Percentiles rank a stretch among this genome's conserved stretches.
These are phyloP conservation scores for Takifugu ocellatus DNA, from an alignment of 2,797 vertebrate genomes.

Conservation along the genomic window DNA sequence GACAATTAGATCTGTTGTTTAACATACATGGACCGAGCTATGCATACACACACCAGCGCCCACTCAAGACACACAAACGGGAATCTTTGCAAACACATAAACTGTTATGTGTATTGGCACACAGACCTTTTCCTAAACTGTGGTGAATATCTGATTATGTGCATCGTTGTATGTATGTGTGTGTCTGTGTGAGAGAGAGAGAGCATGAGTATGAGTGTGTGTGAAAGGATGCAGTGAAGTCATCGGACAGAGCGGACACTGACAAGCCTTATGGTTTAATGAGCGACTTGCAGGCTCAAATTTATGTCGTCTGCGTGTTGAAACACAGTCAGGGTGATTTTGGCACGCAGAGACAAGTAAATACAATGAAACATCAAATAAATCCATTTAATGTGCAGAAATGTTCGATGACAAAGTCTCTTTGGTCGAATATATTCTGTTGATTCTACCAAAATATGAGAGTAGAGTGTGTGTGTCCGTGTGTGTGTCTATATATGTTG, in stretches of 20 bases:
- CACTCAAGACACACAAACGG: constrained; percentile 35
- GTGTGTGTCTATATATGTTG: no score
- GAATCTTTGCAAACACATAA: constrained; percentile 59
- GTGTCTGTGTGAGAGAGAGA: constrained; percentile 7
- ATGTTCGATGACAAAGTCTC: no score
- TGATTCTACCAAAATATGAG: no score
- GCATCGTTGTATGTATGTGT: constrained; percentile 42
- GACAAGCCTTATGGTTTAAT: constrained; percentile 49
- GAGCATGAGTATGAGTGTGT: no score
- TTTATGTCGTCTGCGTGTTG: constrained; percentile 34
- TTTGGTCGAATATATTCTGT: no score
- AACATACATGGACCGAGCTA: constrained; percentile 47
- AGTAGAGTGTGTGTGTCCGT: no score
- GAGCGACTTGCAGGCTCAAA: constrained; percentile 51
- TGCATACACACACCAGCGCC: constrained; percentile 15
- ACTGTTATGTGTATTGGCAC: constrained; percentile 50
- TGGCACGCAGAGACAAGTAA: constrained; percentile 7
- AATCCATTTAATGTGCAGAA: no score
- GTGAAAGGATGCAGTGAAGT: constrained; percentile 45
- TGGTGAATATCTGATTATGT: constrained; percentile 52
- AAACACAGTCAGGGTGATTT: constrained; percentile 18
- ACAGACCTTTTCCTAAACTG: constrained; percentile 45
- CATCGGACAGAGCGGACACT: constrained; percentile 52
- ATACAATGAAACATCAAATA: not conserved
- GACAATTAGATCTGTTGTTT: constrained; percentile 71